phyloP scores from a whole-genome alignment of 1,140 invertebrate genomes.

The Harpegnathos saltator region DNA sequence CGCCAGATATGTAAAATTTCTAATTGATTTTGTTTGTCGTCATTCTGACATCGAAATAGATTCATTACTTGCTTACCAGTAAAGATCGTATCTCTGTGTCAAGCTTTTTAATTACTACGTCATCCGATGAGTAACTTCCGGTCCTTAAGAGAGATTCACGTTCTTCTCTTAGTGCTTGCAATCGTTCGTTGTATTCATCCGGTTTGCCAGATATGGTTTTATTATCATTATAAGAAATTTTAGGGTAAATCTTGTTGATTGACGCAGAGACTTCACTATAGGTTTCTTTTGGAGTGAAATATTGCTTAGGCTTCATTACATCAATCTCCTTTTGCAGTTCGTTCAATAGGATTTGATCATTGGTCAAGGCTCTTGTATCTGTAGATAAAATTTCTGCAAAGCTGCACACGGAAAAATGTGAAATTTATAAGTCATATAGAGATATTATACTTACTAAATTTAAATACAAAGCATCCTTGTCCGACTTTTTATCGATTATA shows the following conservation, averaged over 20 bases:
- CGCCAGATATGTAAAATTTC: constrained; percentile 18
- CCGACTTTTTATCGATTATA: neutral
- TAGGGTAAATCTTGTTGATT: constrained; percentile 62
- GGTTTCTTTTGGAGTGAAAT: constrained; percentile 56
- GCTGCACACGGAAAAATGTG: constrained; percentile 72
- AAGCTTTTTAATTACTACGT: constrained; percentile 79
- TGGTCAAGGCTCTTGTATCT: constrained; percentile 78
- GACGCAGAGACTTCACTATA: constrained; percentile 67
- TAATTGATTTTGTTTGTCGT: neutral
- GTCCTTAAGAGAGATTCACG: constrained; percentile 80
- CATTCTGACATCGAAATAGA: neutral
- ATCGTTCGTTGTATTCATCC: constrained; percentile 74
- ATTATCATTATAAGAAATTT: constrained; percentile 38
- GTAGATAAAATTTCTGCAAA: constrained; percentile 79
- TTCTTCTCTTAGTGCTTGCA: constrained; percentile 78
- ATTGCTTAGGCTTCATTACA: constrained; percentile 76
- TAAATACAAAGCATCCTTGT: constrained; percentile 2
- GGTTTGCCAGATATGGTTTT: constrained; percentile 58
- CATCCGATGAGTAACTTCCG: constrained; percentile 83
- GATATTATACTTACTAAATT: constrained; percentile 39
- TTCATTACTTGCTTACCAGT: constrained; percentile 66
- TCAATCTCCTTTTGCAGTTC: constrained; percentile 81
- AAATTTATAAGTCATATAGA: constrained; percentile 23
- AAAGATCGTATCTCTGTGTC: constrained; percentile 80
- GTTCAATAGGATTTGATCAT: constrained; percentile 78